Base-by-base conservation (phyloP, 1,140 invertebrate genomes). In the Lucilia cuprina region DNA sequence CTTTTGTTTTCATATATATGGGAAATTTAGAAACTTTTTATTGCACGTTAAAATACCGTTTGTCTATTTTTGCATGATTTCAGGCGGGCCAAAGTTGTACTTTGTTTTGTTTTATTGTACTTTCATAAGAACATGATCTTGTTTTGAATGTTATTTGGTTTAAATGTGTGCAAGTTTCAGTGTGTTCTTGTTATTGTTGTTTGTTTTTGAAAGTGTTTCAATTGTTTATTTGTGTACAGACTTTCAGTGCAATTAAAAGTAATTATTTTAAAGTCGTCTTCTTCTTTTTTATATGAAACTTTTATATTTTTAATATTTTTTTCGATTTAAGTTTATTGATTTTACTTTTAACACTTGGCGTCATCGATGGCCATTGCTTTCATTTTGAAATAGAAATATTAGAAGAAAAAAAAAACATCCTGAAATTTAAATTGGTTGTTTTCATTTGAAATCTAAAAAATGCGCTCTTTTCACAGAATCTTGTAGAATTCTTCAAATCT, bases 211-310 rank as follows among this genome's bases (percentile, higher is more conserved):
- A 41, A 41, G 10, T 41, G 41, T 41, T 80, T 82, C 35, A 14
- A 41, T 65, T 41, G 14, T 35, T 75, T 21, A n/a, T 35, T 34
- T 60, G 82, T 80, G 77, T 80, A 80, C 77, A 80, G 82, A 70
- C 82, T 82, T 82, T 74, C 82, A 83, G 83, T 83, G 83, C 83
- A 83, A 83, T 83, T 19, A 83, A 83, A 83, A 83, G 83, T 75
- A 83, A 83, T 83, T 80, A 80, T 80, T 80, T 80, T 80, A 80
- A 80, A 80, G 77, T 80, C 77, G 47, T 80, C 77, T 47, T 80
- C 10, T 21, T 49, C 41, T 78, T 19, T 47, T 8, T 49, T 21
- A 80, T 25, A 34, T 21, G 35, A 12, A 78, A n/a, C 13, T 78
- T 50, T 49, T 3, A 82, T 65, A 14, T 82, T 12, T 82, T 21